Conservation (phyloP, 2,797 vertebrate species). For the Gymnothorax javanicus region DNA sequence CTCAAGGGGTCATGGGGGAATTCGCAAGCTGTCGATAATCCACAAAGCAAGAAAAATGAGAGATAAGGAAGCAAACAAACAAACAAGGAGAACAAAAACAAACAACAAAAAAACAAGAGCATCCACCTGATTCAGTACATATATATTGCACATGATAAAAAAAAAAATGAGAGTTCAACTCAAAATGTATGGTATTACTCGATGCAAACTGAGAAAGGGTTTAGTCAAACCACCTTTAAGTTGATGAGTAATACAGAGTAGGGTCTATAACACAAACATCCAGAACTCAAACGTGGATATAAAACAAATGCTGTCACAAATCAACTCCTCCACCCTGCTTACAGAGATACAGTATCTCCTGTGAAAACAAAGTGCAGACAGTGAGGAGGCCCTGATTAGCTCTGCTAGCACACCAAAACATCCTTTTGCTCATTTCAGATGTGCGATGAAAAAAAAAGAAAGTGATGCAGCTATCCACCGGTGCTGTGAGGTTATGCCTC, state of each 20-base stretch:
- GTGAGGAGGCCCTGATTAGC: neutral
- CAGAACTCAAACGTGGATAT: neutral
- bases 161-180: conserved; percentile 62
- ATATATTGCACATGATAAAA: conserved; percentile 70
- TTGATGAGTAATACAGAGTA: conserved; percentile 46
- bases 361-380: neutral
- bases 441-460: neutral
- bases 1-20: conserved; percentile 59
- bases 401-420: neutral
- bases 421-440: neutral
- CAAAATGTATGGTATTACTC: conserved; percentile 67
- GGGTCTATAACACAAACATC: conserved; percentile 15
- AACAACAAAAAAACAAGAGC: conserved; percentile 46
- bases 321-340: conserved; percentile 31
- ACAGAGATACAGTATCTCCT: neutral
- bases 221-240: conserved; percentile 76
- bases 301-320: neutral
- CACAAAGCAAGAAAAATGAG: conserved; percentile 49
- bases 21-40: conserved; percentile 51
- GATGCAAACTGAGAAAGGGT: conserved; percentile 69
- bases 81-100: conserved; percentile 38
- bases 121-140: conserved; percentile 59
- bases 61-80: conserved; percentile 30
- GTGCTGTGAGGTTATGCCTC: conserved; percentile 9
- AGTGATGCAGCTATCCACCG: conserved; percentile 47